These are phyloP conservation scores for Drosophila niveifrons DNA, from an alignment of 2,888 invertebrate species.

Conservation along the genomic window DNA sequence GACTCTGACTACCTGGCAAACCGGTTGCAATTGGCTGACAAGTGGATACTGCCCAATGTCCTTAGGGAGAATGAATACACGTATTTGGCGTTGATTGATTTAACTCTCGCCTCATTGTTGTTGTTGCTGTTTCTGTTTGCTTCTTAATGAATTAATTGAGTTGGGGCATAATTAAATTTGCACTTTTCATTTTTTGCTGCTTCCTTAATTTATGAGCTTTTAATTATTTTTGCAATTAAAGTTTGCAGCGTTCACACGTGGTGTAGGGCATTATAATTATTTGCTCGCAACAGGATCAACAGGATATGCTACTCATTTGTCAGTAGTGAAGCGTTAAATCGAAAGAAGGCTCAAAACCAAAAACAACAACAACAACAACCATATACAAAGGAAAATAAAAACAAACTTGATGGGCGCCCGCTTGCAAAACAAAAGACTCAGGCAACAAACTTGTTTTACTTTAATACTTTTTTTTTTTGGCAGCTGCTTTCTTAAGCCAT, in stretches of 20 bases:
- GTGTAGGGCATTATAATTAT: slow-evolving; percentile 58
- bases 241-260: slow-evolving; percentile 53
- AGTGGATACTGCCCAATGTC: slow-evolving; percentile 42
- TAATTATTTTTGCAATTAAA: slow-evolving; percentile 78
- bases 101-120: slow-evolving; percentile 45
- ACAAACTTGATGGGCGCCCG: slow-evolving; percentile 40
- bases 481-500: slow-evolving; percentile 67
- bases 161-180: slow-evolving; percentile 74
- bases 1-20: slow-evolving; percentile 46
- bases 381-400: slow-evolving; percentile 11
- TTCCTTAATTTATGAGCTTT: slow-evolving; percentile 75
- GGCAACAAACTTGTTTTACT: slow-evolving; percentile 72
- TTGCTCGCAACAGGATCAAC: slow-evolving; percentile 73
- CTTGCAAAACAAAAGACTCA: slow-evolving; percentile 68
- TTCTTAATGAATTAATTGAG: slow-evolving; percentile 78
- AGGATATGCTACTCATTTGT: slow-evolving; percentile 80
- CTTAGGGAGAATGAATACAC: slow-evolving; percentile 61
- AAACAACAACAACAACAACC: slow-evolving; percentile 15
- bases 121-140: slow-evolving; percentile 4
- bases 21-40: slow-evolving; percentile 52
- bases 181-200: slow-evolving; percentile 51
- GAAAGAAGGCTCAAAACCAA: slow-evolving; percentile 39
- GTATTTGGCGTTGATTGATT: slow-evolving; percentile 81
- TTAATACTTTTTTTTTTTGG: slow-evolving; percentile 41
- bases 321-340: slow-evolving; percentile 69